Conservation (phyloP, 2,113 vertebrate species). For the Carlito syrichta region DNA sequence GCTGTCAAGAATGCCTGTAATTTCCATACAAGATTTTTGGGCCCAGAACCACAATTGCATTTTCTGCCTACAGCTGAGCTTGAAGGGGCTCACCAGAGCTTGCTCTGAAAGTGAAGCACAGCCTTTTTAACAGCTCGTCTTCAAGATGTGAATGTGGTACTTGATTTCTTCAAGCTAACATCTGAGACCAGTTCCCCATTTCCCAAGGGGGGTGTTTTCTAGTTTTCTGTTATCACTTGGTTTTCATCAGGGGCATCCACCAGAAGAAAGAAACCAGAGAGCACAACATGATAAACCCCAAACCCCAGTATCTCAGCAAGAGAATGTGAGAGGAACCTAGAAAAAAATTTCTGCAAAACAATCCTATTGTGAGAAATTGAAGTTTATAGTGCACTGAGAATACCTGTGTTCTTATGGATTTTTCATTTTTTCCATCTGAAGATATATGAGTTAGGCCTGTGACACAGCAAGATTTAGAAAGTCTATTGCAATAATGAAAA, state of each 20-base stretch:
- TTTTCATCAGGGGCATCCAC: not conserved
- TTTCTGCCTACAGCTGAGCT: not conserved
- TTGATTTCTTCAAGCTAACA: not conserved
- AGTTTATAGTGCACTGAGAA: conserved; percentile 20
- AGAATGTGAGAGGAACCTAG: not conserved
- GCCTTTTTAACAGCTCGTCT: not conserved
- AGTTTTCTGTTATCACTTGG: not conserved
- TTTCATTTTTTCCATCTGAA: conserved; percentile 55
- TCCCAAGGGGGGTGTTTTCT: not conserved
- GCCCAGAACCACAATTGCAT: not conserved
- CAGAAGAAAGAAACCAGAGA: conserved; percentile 26
- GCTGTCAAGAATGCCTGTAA: not conserved
- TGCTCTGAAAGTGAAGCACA: not conserved
- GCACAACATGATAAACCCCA: not conserved
- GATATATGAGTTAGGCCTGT: not conserved
- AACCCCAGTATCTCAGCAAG: not conserved
- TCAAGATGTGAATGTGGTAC: not conserved
- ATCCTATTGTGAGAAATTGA: not conserved
- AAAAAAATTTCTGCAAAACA: conserved; percentile 21
- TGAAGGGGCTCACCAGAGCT: not conserved
- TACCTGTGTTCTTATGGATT: not conserved
- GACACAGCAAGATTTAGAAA: conserved; percentile 37
- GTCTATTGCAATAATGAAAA: conserved; percentile 9
- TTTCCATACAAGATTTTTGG: not conserved
- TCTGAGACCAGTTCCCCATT: not conserved